Percentiles rank a stretch among this genome's conserved stretches.
phyloP scores from a whole-genome alignment of 2,888 invertebrate species.

The Drosophila kuntzei region DNA sequence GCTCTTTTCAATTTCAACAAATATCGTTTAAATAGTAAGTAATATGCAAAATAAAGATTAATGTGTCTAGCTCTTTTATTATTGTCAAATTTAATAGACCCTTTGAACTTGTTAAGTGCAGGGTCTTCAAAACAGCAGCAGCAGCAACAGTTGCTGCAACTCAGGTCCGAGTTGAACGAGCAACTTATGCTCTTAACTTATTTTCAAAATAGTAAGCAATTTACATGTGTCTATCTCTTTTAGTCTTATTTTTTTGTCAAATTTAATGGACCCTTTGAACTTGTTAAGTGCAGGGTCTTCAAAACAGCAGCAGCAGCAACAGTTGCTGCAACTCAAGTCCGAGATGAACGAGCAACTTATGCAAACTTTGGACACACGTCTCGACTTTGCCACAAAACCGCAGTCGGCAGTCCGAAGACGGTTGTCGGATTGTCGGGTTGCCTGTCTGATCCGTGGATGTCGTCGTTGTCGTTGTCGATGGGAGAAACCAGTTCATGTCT shows the following conservation, averaged over 20 bases:
- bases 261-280: neutral
- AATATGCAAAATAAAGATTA: no score
- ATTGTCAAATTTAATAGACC: neutral
- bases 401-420: neutral
- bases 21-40: no score
- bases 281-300: neutral
- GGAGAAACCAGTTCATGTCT: constrained; percentile 71
- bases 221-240: neutral
- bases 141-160: constrained; percentile 4
- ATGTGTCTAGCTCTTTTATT: neutral
- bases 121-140: neutral
- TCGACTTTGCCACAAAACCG: constrained; percentile 26
- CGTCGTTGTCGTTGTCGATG: constrained; percentile 39
- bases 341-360: constrained; percentile 54
- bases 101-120: neutral
- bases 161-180: constrained; percentile 13
- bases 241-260: neutral
- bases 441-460: constrained; percentile 66
- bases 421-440: constrained; percentile 2
- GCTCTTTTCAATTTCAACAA: no score
- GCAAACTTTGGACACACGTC: constrained; percentile 77
- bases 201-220: no score
- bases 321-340: constrained; percentile 4
- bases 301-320: constrained; percentile 6
- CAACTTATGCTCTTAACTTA: constrained; percentile 74